Evolutionary conservation across 2,113 vertebrate genomes (phyloP), one percentile per base, ranked within the genome.

Genomic region (Laticauda laticaudata): DNA sequence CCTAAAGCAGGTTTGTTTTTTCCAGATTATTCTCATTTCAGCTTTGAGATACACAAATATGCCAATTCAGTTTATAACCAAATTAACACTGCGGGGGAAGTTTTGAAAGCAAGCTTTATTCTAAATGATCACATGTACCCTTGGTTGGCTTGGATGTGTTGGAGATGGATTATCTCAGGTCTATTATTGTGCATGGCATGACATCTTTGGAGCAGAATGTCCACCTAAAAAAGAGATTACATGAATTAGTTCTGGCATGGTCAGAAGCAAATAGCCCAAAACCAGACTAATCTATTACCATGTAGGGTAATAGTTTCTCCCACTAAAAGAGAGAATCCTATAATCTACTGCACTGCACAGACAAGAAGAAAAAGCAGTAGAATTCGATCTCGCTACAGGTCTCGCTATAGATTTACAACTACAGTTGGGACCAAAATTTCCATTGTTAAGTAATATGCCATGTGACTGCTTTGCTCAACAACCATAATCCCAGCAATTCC

Each of bases 1-100:
- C 48, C 96, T 98, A 91, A 97, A 96, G 93, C 95, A 98, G 97
- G 98, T 98, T 90, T 93, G 94, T 91, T 57, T 89, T 59, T 53
- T 69, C 7, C 0, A 0, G 57, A 43, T 29, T 90, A 69, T 85
- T 56, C 53, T 29, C 69, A 57, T 89, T 90, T 90, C 56, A 56
- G 14, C 24, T 29, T 56, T 89, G 51, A 57, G 23, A 59, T n/a
- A 10, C 10, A 12, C 45, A 81, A 89, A 45, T 39, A 56, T 4
- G 69, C 20, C 55, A 53, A 1, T 53, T 53, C 10, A 0, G 51
- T 53, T 53, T 12, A n/a, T 81, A 56, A 69, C 26, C 3, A 4
- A 4, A 53, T 81, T 85, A 85, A 18, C 5, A 45, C 20, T 87
- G 53, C 21, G 15, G 14, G 23, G 1, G 43, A 91, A 43, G 4